Base-by-base conservation (phyloP, 2,113 vertebrate genomes). In the Cyprinodon brontotheroides region DNA sequence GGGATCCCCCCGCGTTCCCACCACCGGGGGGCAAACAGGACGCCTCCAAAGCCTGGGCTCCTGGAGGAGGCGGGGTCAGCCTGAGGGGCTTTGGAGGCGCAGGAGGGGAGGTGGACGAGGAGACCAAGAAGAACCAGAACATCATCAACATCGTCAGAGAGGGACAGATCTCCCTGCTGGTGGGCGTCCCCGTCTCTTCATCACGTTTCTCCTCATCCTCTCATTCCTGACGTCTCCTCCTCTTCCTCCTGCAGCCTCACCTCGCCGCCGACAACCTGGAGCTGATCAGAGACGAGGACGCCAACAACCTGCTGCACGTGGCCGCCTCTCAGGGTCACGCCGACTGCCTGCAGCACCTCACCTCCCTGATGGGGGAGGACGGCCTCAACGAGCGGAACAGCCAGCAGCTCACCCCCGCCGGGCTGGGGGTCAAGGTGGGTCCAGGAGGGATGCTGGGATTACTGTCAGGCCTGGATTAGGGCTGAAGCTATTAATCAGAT, bases 341-440 rank as follows among this genome's bases (percentile, higher is more conserved):
- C 0, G 97, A 99, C 67, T 99, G 98, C 72, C 94, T 99, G 82
- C 98, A 99, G 87, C 97, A 99, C 78, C 97, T 99, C 87, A 98
- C 98, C 7, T 98, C 98, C 17, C 90, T 99, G 87, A 98, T 99
- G 97, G 97, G 97, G 1, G 98, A 99, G 85, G 98, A 99, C 77
- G 95, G 96, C 81, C 95, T 99, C 67, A 99, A 92, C 65, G 98
- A 99, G 20, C 93, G 98, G 66, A 99, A 99, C 85, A 74, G 36
- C 2, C 96, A 96, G 84, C 96, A 96, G 84, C 91, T 99, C 78
- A 99, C 98, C 48, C 97, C 98, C 1, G 97, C 97, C 0, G 98
- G 97, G 22, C 94, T 99, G 89, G 96, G 95, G 67, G 98, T 99
- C 89, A 98, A 97, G 97, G 98, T 99, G 0, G 5, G 82, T 37